Percentiles rank a stretch among this genome's conserved stretches.
These are phyloP conservation scores for Bombus sibiricus DNA, from an alignment of 1,140 invertebrate species.

Conservation along the genomic window DNA sequence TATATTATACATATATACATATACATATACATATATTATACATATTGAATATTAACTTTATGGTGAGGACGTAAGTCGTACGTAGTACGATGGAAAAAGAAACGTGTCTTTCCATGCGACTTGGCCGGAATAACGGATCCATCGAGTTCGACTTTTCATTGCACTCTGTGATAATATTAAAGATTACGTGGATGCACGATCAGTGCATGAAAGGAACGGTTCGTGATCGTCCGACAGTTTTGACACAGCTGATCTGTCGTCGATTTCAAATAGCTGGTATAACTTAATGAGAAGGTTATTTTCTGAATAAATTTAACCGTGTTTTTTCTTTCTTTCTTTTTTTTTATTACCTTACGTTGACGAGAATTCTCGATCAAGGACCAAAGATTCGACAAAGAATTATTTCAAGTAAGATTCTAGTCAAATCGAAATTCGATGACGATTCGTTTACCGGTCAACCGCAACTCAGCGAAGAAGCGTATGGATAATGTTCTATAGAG, in stretches of 20 bases:
- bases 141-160: conserved; percentile 21
- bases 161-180: conserved; percentile 41
- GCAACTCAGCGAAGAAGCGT: conserved; percentile 39
- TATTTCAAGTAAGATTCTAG: conserved; percentile 41
- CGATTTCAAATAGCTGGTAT: neutral
- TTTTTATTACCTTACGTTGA: neutral
- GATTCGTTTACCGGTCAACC: conserved; percentile 51
- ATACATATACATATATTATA: conserved; percentile 46
- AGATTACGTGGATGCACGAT: neutral
- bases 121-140: conserved; percentile 50
- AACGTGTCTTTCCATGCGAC: conserved; percentile 39
- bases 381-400: conserved; percentile 60
- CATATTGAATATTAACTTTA: conserved; percentile 55
- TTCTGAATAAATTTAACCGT: neutral
- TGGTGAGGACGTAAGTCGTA: conserved; percentile 37
- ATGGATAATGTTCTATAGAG: conserved; percentile 34
- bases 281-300: neutral
- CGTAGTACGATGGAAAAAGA: conserved; percentile 41
- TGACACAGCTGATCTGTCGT: neutral
- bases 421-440: conserved; percentile 22
- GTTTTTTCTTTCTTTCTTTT: neutral
- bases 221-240: neutral
- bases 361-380: conserved; percentile 58
- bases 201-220: neutral
- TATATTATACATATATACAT: conserved; percentile 47